phyloP scores from a whole-genome alignment of 2,113 vertebrate species.

The Oryzias woworae region DNA sequence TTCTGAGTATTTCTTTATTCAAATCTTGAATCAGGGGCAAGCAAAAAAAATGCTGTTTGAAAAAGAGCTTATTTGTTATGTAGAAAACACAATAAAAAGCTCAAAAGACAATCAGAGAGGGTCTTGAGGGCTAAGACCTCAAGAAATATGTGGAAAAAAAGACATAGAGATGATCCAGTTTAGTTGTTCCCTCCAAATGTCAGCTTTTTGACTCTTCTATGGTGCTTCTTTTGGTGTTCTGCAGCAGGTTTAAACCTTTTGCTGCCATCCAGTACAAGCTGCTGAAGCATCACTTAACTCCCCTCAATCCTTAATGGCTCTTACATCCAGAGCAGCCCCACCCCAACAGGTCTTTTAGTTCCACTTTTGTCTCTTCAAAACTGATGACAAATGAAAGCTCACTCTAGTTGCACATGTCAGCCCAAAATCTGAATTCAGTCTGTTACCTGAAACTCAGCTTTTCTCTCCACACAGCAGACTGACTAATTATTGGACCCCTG shows the following conservation, averaged over 20 bases:
- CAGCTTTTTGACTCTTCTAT: no score
- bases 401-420: slow-evolving; percentile 20
- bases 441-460: slow-evolving; percentile 59
- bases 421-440: slow-evolving; percentile 64
- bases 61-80: no score
- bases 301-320: slow-evolving; percentile 50
- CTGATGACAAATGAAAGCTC: slow-evolving; percentile 40
- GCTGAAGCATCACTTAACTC: slow-evolving; percentile 61
- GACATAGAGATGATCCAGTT: no score
- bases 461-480: slow-evolving; percentile 49
- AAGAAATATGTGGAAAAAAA: no score
- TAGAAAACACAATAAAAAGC: no score
- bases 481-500: slow-evolving; percentile 4
- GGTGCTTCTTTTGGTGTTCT: neutral
- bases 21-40: no score
- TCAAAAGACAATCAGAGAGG: no score
- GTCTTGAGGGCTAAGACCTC: no score
- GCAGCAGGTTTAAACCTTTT: slow-evolving; percentile 37
- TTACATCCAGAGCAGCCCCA: slow-evolving; percentile 26
- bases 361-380: slow-evolving; percentile 27
- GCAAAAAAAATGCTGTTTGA: no score
- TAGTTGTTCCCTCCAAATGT: no score
- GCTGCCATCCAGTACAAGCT: slow-evolving; percentile 47
- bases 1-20: no score
- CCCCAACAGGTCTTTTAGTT: slow-evolving; percentile 12